phyloP scores from a whole-genome alignment of 2,113 vertebrate species.

The Butorides virescens region DNA sequence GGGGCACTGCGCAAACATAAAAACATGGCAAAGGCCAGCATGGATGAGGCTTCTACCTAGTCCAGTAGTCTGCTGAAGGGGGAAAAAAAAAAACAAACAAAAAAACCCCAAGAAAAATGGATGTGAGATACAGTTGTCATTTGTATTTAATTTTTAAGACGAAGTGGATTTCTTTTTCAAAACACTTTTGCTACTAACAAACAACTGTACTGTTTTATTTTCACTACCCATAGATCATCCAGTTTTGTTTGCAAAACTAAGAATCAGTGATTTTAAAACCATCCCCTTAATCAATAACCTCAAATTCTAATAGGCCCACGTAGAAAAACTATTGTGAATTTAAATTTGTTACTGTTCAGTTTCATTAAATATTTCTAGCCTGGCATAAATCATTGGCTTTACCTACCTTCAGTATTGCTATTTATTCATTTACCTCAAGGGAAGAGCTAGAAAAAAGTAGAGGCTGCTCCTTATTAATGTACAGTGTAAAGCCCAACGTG shows the following conservation, averaged over 20 bases:
- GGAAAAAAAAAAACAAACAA: too few species aligned
- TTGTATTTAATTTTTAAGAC: background rate
- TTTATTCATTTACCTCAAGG: background rate
- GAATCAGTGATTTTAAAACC: background rate
- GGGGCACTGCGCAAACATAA: conserved; percentile 30
- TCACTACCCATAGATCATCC: background rate
- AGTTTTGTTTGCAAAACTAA: background rate
- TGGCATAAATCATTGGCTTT: background rate
- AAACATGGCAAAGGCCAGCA: background rate
- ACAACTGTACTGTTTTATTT: background rate
- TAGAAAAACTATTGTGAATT: background rate
- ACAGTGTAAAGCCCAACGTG: background rate
- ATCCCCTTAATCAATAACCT: background rate
- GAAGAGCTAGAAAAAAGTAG: background rate
- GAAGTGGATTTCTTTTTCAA: background rate
- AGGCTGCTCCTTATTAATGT: background rate
- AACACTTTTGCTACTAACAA: background rate
- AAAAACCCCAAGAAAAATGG: background rate
- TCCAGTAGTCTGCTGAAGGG: too few species aligned
- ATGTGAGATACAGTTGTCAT: background rate
- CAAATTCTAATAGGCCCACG: background rate
- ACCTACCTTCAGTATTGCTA: background rate
- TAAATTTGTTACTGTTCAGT: background rate
- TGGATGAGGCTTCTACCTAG: accelerated
- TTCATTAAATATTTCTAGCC: background rate